Conservation (phyloP, 2,888 invertebrate species). For the Ophioninae sp. region DNA sequence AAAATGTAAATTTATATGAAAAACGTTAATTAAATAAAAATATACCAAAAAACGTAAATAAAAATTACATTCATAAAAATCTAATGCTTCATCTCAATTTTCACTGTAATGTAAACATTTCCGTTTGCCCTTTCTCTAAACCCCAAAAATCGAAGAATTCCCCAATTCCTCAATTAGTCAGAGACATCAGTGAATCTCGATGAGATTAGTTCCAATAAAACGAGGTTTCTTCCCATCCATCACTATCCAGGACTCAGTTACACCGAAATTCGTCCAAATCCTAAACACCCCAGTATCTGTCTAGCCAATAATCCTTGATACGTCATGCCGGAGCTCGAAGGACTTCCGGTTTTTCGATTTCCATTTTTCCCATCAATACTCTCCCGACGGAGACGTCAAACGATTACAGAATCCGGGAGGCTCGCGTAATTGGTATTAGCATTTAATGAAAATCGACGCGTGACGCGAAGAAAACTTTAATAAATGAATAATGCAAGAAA, state of each 20-base stretch:
- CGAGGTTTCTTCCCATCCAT: background rate
- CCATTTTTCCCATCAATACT: no score
- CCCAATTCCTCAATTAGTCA: background rate
- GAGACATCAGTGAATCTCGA: background rate
- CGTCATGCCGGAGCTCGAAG: conserved; percentile 44
- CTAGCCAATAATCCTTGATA: conserved; percentile 39
- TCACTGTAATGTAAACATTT: no score
- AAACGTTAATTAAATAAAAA: no score
- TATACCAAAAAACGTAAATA: no score
- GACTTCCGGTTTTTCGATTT: conserved; percentile 4
- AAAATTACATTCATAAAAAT: no score
- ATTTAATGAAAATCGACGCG: conserved; percentile 69
- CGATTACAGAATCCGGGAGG: conserved; percentile 42
- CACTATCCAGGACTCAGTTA: background rate
- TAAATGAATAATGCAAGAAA: conserved; percentile 69
- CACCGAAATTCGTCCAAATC: background rate
- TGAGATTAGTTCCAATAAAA: background rate
- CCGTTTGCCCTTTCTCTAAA: background rate
- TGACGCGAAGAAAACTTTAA: conserved; percentile 65
- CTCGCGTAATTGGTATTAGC: conserved; percentile 69
- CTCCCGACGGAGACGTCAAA: conserved; percentile 63
- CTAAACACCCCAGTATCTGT: background rate
- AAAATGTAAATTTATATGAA: no score
- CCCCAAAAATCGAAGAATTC: background rate
- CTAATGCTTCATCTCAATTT: no score